These are phyloP conservation scores for Orcinus orca DNA, from an alignment of 2,113 vertebrate genomes.

Conservation along the genomic window DNA sequence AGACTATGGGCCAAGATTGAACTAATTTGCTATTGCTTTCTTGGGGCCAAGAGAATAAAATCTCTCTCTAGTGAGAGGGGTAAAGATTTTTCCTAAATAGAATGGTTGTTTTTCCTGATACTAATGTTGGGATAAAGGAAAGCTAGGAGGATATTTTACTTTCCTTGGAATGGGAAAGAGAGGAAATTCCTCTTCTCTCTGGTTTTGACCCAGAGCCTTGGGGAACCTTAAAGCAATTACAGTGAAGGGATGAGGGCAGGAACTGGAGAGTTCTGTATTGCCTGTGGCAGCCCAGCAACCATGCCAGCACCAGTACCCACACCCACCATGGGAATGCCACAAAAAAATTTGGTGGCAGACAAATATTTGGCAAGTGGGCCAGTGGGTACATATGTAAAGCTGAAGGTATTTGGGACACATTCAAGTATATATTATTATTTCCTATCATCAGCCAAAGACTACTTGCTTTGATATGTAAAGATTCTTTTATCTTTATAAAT, in stretches of 20 bases:
- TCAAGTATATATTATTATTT: background rate
- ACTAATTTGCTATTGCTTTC: background rate
- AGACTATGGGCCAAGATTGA: background rate
- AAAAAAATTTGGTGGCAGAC: background rate
- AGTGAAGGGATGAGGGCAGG: background rate
- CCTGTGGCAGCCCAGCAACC: background rate
- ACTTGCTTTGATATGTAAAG: background rate
- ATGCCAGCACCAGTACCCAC: background rate
- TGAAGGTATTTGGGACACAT: background rate
- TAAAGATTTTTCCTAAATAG: background rate
- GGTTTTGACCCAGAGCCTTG: background rate
- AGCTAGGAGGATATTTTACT: background rate
- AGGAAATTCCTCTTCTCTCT: background rate
- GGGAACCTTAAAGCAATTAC: background rate
- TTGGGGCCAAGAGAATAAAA: background rate
- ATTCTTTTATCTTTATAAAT: constrained; percentile 7
- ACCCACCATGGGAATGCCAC: background rate
- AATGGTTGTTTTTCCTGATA: background rate
- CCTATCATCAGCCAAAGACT: background rate
- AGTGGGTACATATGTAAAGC: background rate
- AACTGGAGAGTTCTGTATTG: background rate
- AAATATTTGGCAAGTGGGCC: background rate
- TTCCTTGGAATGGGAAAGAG: background rate
- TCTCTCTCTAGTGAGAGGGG: background rate
- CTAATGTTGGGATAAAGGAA: background rate